A percentile compares a stretch with the other conserved stretches of the same genome.
Evolutionary conservation across 2,888 invertebrate species (phyloP).

Genomic region (Eumerus sabulonum): DNA sequence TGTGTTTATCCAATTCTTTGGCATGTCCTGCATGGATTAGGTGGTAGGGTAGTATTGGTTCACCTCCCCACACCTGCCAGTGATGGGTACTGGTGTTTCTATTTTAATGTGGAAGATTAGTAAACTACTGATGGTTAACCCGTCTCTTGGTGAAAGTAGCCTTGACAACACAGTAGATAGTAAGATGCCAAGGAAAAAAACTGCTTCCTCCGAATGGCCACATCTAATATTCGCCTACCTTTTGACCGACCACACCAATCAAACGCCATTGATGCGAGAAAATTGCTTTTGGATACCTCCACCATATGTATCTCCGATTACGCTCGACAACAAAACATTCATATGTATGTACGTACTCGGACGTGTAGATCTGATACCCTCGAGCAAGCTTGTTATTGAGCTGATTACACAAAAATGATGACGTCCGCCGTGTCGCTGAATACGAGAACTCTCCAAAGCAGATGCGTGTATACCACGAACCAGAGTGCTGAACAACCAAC

Average conservation of each 20-base stretch:
- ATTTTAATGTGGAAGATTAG: too few relatives aligned
- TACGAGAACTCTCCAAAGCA: slow-evolving; percentile 35
- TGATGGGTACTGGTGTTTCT: too few relatives aligned
- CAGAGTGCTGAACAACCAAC: slow-evolving; percentile 4
- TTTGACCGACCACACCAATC: slow-evolving; percentile 8
- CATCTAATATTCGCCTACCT: background rate
- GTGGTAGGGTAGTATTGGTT: too few relatives aligned
- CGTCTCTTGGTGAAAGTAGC: too few relatives aligned
- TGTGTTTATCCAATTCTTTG: too few relatives aligned
- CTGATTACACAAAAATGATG: slow-evolving; percentile 63
- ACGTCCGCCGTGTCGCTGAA: slow-evolving; percentile 26
- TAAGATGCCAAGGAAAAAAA: too few relatives aligned
- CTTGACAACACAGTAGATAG: too few relatives aligned
- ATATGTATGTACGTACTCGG: too few relatives aligned
- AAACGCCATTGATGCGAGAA: slow-evolving; percentile 30
- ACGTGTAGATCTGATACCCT: slow-evolving; percentile 37
- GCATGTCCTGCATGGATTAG: too few relatives aligned
- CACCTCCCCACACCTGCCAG: too few relatives aligned
- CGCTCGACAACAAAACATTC: slow-evolving; percentile 37
- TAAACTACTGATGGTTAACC: too few relatives aligned
- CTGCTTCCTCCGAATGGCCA: too few relatives aligned
- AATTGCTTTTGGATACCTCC: slow-evolving; percentile 52
- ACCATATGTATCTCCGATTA: slow-evolving; percentile 52
- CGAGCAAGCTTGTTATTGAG: slow-evolving; percentile 55
- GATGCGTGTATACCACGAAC: slow-evolving; percentile 38